Evolutionary conservation across 2,888 invertebrate genomes (phyloP), one percentile per base, ranked within the genome.

Genomic region (Epirrhoe alternata): DNA sequence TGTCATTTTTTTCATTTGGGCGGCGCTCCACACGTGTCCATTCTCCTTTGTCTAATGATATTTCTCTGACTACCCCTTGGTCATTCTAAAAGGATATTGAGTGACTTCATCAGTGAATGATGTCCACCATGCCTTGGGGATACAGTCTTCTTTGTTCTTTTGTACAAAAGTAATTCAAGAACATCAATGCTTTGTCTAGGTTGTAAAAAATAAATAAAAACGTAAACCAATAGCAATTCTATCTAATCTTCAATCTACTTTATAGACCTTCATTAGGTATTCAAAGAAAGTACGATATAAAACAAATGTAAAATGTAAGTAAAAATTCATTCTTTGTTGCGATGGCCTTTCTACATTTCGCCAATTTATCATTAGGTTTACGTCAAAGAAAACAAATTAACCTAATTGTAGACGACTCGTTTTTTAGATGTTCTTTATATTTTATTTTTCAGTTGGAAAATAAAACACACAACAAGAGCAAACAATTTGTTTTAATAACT

Each of bases 331-430:
- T 71, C 70, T 73, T 73, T 73, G 64, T 64, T 57, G 69, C 65
- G 33, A 71, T 73, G 71, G 66, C 64, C 61, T 70, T 69, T 73
- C 67, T 67, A 67, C 70, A 66, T 64, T 69, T 71, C 60, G 68
- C 70, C 69, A 74, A 72, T 74, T 74, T 74, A 64, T 72, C 72
- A 74, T 74, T 70, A 71, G 69, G 66, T 68, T 70, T 68, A 67
- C 71, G 65, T 74, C 74, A 74, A 74, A 74, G 72, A 70, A 65
- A 65, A 60, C 65, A 64, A 74, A 74, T 74, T 72, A 74, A 72
- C 68, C 56, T 74, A 70, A 74, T 74, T 74, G 66, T 63, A 66
- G 50, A 70, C 57, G 64, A 69, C 61, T 68, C 64, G 62, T 68
- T 70, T 67, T 65, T 61, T 42, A 58, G 42, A 61, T 24, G 49